A percentile compares a stretch with the other conserved stretches of the same genome.
Evolutionary conservation across 2,797 vertebrate genomes (phyloP).

Genomic region (Chelon auratus): DNA sequence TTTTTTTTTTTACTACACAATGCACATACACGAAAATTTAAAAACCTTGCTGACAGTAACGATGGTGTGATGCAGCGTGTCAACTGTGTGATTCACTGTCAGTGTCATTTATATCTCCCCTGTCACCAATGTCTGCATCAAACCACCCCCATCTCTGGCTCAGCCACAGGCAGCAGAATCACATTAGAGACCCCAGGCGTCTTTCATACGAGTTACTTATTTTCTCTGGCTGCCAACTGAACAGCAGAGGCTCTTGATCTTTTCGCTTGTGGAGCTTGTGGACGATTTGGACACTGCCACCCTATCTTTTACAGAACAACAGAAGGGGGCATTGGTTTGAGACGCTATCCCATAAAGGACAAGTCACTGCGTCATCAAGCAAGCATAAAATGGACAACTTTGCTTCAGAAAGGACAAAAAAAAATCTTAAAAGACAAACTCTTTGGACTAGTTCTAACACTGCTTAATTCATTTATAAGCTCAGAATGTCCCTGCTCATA

Average conservation of each 20-base stretch:
- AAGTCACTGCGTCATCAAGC: conserved; percentile 6
- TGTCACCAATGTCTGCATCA: conserved; percentile 44
- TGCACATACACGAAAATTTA: background rate
- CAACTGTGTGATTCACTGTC: conserved; percentile 53
- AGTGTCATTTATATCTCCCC: conserved; percentile 52
- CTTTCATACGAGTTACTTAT: conserved; percentile 39
- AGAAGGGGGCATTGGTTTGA: conserved; percentile 9
- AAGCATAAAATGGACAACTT: conserved; percentile 7
- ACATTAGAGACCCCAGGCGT: conserved; percentile 40
- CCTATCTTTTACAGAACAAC: conserved; percentile 1
- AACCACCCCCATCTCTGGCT: conserved; percentile 42
- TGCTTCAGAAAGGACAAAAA: conserved; percentile 10
- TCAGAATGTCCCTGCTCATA: conserved; percentile 30
- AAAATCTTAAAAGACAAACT: conserved; percentile 10
- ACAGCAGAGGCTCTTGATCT: conserved; percentile 23
- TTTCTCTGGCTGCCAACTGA: conserved; percentile 18
- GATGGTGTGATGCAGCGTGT: conserved; percentile 38
- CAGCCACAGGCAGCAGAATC: conserved; percentile 42
- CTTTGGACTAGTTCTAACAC: conserved; percentile 23
- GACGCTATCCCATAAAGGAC: background rate
- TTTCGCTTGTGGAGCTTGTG: conserved; percentile 15
- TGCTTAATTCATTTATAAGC: conserved; percentile 32
- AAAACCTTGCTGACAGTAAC: background rate
- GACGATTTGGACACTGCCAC: conserved; percentile 5
- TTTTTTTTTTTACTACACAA: background rate